These are phyloP conservation scores for Ooceraea biroi DNA, from an alignment of 1,140 invertebrate genomes.

Conservation along the genomic window DNA sequence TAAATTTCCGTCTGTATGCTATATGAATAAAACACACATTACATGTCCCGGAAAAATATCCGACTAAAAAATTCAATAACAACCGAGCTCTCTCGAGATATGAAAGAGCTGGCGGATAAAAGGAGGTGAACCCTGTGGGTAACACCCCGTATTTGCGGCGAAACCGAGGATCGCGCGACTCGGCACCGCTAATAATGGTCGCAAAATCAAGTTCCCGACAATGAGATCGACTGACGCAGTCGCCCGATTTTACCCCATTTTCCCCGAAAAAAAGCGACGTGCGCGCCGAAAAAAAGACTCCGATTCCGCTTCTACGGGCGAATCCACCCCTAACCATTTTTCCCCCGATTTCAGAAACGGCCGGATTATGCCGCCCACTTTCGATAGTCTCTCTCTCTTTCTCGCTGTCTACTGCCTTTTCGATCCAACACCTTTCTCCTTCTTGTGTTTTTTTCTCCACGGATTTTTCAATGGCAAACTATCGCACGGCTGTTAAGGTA, in stretches of 20 bases:
- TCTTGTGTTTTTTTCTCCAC: conserved; percentile 67
- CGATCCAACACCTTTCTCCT: conserved; percentile 44
- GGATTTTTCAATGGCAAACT: conserved; percentile 76
- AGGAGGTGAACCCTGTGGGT: conserved; percentile 29
- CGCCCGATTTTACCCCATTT: conserved; percentile 79
- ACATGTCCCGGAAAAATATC: conserved; percentile 14
- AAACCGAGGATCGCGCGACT: conserved; percentile 57
- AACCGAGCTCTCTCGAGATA: conserved; percentile 18
- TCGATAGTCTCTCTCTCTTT: conserved; percentile 52
- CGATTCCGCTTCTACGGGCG: neutral
- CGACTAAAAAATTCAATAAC: conserved; percentile 47
- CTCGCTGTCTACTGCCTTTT: conserved; percentile 55
- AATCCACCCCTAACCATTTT: conserved; percentile 67
- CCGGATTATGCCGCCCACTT: conserved; percentile 84
- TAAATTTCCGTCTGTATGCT: neutral
- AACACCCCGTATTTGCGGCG: conserved; percentile 66
- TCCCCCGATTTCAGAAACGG: conserved; percentile 80
- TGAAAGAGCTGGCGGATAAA: conserved; percentile 30
- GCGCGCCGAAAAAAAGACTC: conserved; percentile 29
- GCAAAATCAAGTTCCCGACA: conserved; percentile 75
- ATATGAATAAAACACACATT: neutral
- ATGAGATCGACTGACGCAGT: conserved; percentile 72
- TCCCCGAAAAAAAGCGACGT: conserved; percentile 44
- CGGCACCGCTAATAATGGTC: conserved; percentile 78
- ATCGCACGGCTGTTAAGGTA: conserved; percentile 79